Conservation (phyloP, 2,888 invertebrate species). For the Nephrotoma appendiculata region DNA sequence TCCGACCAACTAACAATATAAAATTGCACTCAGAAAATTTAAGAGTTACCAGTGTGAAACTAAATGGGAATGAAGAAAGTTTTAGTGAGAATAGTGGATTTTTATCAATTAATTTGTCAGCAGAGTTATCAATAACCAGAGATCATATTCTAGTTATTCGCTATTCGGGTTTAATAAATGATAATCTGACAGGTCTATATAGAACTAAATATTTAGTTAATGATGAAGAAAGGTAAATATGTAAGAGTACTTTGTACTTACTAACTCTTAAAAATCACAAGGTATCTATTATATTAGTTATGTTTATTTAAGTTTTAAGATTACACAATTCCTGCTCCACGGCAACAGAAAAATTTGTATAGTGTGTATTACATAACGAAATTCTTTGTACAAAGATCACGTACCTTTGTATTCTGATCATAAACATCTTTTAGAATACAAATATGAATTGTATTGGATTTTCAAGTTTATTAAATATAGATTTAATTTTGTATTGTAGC, state of each 20-base stretch:
- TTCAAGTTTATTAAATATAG: too few species aligned
- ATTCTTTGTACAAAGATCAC: too few species aligned
- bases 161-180: not conserved
- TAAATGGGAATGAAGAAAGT: not conserved
- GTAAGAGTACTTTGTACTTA: not conserved
- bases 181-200: not conserved
- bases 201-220: not conserved
- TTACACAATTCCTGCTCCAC: not conserved
- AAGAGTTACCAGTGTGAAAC: not conserved
- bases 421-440: too few species aligned
- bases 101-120: not conserved
- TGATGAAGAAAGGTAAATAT: not conserved
- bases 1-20: not conserved
- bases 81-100: not conserved
- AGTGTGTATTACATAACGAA: too few species aligned
- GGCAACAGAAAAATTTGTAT: not conserved
- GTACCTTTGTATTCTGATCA: too few species aligned
- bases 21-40: not conserved
- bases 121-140: not conserved
- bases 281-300: not conserved
- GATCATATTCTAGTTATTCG: not conserved
- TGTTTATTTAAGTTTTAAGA: not conserved
- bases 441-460: too few species aligned
- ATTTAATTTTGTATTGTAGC: too few species aligned
- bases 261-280: not conserved